These are phyloP conservation scores for Promerops cafer DNA, from an alignment of 2,113 vertebrate species.

Conservation along the genomic window DNA sequence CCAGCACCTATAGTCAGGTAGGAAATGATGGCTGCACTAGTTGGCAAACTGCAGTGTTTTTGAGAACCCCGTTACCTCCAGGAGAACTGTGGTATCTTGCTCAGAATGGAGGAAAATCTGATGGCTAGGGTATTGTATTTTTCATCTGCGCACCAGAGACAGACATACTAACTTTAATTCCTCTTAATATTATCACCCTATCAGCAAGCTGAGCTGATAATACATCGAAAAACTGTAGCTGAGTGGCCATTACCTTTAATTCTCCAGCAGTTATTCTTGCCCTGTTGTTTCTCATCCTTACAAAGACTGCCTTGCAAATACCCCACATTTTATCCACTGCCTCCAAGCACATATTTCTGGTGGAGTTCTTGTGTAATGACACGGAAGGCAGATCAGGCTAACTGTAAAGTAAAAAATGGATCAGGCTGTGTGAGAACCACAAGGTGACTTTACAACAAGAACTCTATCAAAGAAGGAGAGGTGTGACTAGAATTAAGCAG, in stretches of 20 bases:
- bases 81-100: neutral
- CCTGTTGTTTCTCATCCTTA: neutral
- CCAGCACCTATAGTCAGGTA: neutral
- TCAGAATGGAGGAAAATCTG: neutral
- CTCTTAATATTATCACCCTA: constrained; percentile 11
- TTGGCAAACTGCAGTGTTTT: neutral
- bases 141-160: neutral
- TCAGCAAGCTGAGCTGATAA: constrained; percentile 38
- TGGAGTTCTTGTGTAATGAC: constrained; percentile 19
- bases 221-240: neutral
- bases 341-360: neutral
- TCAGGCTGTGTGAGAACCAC: neutral
- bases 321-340: neutral
- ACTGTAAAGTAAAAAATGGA: constrained; percentile 40
- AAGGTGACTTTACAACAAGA: constrained; percentile 68
- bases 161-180: constrained; percentile 4
- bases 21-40: neutral
- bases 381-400: constrained; percentile 30
- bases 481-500: constrained; percentile 64
- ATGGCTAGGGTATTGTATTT: neutral
- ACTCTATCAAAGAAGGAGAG: constrained; percentile 6
- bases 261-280: neutral
- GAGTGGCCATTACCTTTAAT: constrained; percentile 17
- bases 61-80: neutral
- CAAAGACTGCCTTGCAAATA: neutral